phyloP scores from a whole-genome alignment of 2,888 invertebrate species.

The Cerastis rubricosa region DNA sequence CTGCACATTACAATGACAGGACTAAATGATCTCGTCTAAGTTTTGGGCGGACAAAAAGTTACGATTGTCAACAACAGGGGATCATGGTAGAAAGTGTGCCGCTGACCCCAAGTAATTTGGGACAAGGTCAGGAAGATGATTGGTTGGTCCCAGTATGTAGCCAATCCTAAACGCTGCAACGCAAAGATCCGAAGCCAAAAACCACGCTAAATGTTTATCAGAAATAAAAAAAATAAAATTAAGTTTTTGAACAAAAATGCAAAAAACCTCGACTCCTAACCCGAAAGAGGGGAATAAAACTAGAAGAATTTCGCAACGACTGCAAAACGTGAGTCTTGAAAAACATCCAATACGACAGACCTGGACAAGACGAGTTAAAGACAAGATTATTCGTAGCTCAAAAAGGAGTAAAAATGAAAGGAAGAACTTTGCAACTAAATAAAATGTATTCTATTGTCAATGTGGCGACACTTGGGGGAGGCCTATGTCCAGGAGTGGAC shows the following conservation, averaged over 20 bases:
- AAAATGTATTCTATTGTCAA: too few species aligned
- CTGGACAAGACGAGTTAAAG: neutral
- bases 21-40: neutral
- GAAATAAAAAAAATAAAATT: too few species aligned
- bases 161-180: neutral
- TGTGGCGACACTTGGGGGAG: too few species aligned
- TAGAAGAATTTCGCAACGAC: too few species aligned
- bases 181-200: neutral
- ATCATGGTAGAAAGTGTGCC: neutral
- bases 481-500: too few species aligned
- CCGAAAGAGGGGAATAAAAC: too few species aligned
- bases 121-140: neutral
- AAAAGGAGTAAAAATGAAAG: neutral
- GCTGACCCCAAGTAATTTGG: neutral
- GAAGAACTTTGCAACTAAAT: neutral
- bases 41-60: neutral
- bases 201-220: too few species aligned
- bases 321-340: neutral
- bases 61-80: neutral
- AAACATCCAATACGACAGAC: neutral
- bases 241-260: too few species aligned
- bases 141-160: neutral
- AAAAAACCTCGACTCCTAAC: too few species aligned
- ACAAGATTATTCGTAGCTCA: neutral
- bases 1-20: neutral